Evolutionary conservation across 2,113 vertebrate genomes (phyloP).

Genomic region (Cathartes aura): DNA sequence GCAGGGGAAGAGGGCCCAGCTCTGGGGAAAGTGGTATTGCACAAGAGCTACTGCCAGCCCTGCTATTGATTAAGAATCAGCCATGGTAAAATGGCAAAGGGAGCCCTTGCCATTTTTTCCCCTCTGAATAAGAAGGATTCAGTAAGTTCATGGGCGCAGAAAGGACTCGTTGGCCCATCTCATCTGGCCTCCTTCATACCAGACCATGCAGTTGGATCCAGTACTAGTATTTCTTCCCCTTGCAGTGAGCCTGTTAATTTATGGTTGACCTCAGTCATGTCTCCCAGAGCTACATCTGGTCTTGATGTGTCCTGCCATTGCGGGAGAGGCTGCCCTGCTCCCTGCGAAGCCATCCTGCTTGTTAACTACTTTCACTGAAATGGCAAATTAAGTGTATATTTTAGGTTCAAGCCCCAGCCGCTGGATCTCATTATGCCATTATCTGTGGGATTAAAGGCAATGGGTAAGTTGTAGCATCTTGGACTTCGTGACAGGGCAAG

Average conservation of each 20-base stretch:
- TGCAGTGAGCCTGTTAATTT: not conserved
- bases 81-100: slow-evolving; percentile 47
- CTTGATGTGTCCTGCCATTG: not conserved
- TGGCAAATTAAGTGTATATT: not conserved
- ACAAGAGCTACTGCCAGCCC: slow-evolving; percentile 63
- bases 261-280: not conserved
- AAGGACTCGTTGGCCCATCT: not conserved
- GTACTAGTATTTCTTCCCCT: not conserved
- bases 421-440: not conserved
- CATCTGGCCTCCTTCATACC: not conserved
- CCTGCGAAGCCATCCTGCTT: not conserved
- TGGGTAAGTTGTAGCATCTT: not conserved
- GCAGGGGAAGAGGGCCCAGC: slow-evolving; percentile 54
- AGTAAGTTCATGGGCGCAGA: not conserved
- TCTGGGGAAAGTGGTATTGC: slow-evolving; percentile 63
- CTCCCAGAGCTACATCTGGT: slow-evolving; percentile 5
- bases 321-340: not conserved
- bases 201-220: not conserved
- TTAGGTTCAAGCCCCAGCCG: not conserved
- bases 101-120: not conserved
- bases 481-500: not conserved
- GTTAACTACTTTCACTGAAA: slow-evolving; percentile 34
- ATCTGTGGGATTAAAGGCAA: not conserved
- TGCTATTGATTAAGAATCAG: slow-evolving; percentile 63
- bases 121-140: not conserved